These are phyloP conservation scores for Periophthalmus modestus DNA, from an alignment of 2,113 vertebrate species.

Conservation along the genomic window DNA sequence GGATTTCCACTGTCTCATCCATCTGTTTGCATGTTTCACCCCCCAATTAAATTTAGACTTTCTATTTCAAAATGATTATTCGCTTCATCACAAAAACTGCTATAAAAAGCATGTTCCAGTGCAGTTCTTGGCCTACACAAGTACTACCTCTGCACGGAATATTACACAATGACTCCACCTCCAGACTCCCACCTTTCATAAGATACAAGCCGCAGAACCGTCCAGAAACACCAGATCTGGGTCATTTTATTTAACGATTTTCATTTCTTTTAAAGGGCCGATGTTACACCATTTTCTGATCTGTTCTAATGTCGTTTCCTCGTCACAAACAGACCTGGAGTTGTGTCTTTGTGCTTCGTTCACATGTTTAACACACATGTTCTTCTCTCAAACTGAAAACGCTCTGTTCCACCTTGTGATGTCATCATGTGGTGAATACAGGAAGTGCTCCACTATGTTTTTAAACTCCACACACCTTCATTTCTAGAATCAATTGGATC, in stretches of 20 bases:
- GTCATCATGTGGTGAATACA: too few relatives aligned
- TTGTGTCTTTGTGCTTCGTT: too few relatives aligned
- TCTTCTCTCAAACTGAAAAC: too few relatives aligned
- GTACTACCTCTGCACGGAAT: background rate
- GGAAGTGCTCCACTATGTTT: too few relatives aligned
- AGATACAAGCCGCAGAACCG: background rate
- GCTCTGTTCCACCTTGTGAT: too few relatives aligned
- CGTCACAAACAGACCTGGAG: too few relatives aligned
- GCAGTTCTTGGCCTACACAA: background rate
- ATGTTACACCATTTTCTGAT: too few relatives aligned
- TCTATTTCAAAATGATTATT: background rate
- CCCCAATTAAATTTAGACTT: background rate
- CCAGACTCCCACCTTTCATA: background rate
- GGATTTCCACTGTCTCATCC: background rate
- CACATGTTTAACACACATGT: too few relatives aligned
- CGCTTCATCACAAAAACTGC: background rate
- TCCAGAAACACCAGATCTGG: background rate
- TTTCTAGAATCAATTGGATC: too few relatives aligned
- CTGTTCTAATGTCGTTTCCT: too few relatives aligned
- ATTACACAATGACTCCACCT: slow-evolving; percentile 14
- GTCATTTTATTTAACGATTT: background rate
- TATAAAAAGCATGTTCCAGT: background rate
- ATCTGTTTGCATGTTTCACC: too few relatives aligned
- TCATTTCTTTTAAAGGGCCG: background rate
- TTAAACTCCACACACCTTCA: too few relatives aligned